Evolutionary conservation across 2,888 invertebrate genomes (phyloP), one percentile per base, ranked within the genome.

Genomic region (Molorchus minor): DNA sequence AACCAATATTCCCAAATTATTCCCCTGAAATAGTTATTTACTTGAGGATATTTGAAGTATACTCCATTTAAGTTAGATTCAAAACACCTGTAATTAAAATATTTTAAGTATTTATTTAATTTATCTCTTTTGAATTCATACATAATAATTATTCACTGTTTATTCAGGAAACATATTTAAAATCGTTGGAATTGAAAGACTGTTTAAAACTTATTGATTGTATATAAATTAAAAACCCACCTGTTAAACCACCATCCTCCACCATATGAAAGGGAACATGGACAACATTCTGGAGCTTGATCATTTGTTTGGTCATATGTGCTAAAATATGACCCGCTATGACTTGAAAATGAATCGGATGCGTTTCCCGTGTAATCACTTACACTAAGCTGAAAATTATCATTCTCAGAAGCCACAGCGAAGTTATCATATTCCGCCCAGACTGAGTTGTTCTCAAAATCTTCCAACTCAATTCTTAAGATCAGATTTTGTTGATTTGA

Each of bases 161-260:
- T n/a, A n/a, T n/a, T n/a, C n/a, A n/a, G n/a, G n/a, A n/a, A n/a
- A 8, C 25, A 8, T 25, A 25, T 8, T 25, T 25, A 25, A 8
- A 25, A 25, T 25, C 8, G 25, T 25, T n/a, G n/a, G 15, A 36
- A 36, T 36, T 5, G n/a, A 43, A 19, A 43, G 25, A 43, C 25
- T 19, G 8, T 21, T 8, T 12, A 59, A 62, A 53, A 56, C 49
- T 5, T 7, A 53, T 43, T 41, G 44, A 44, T 3, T 44, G 12
- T 47, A 25, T 33, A 17, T 45, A 10, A 29, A 54, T 15, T 41
- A 20, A 36, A 30, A 19, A 45, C 56, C 67, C 70, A 85, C 82
- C 82, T 83, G 70, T 84, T 82, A 69, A 84, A 85, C 87, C 87
- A 87, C 86, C 87, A 87, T 7, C 86, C 86, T 15, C 84, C 84